A percentile compares a stretch with the other conserved stretches of the same genome.
Conservation (phyloP, 2,888 invertebrate genomes). For the Polyommatus iphigenia region DNA sequence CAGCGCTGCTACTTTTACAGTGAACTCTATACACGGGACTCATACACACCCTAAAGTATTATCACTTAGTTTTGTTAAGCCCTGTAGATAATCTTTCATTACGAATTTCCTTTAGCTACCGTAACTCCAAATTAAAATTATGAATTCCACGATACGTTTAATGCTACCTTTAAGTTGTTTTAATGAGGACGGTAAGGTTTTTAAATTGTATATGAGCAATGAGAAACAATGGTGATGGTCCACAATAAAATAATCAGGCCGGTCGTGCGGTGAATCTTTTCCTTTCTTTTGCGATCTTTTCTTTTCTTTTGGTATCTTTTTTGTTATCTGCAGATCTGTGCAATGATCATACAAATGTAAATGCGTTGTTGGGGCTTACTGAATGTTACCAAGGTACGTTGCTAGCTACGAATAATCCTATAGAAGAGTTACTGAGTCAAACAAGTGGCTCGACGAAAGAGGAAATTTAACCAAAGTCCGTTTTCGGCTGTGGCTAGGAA, state of each 20-base stretch:
- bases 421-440: too few species aligned
- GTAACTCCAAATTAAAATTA: conserved; percentile 1
- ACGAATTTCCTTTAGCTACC: not conserved
- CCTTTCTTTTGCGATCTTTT: conserved; percentile 59
- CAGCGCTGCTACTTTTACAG: too few species aligned
- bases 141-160: not conserved
- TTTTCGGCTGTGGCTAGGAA: too few species aligned
- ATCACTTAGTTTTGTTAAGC: too few species aligned
- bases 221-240: conserved; percentile 45
- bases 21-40: too few species aligned
- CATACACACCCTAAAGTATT: too few species aligned
- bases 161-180: conserved; percentile 9
- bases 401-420: too few species aligned
- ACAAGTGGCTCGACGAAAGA: too few species aligned
- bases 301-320: conserved; percentile 35
- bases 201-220: conserved; percentile 34
- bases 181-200: conserved; percentile 31
- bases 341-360: conserved; percentile 49
- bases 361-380: not conserved
- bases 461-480: too few species aligned
- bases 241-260: conserved; percentile 61
- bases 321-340: conserved; percentile 63
- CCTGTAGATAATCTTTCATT: not conserved
- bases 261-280: conserved; percentile 60
- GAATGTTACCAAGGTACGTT: too few species aligned